Conservation (phyloP, 2,113 vertebrate genomes). For the Carlito syrichta region DNA sequence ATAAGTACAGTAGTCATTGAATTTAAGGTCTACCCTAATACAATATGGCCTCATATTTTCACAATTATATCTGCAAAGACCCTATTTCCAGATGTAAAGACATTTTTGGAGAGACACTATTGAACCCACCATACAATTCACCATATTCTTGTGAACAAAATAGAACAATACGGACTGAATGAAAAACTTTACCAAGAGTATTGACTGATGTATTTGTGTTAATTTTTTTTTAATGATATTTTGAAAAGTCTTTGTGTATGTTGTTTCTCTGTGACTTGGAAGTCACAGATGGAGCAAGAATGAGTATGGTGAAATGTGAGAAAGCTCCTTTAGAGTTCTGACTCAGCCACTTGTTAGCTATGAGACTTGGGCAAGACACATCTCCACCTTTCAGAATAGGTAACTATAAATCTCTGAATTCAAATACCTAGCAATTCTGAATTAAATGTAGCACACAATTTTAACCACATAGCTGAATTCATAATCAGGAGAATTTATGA, state of each 20-base stretch:
- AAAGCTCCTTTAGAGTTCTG: neutral
- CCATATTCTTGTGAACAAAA: neutral
- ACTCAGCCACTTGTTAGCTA: neutral
- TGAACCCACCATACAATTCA: neutral
- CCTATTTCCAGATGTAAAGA: neutral
- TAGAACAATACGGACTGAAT: neutral
- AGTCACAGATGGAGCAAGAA: neutral
- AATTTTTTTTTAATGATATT: neutral
- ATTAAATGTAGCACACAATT: neutral
- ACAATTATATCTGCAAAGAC: neutral
- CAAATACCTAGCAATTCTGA: neutral
- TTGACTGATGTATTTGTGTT: neutral
- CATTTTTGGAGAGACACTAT: neutral
- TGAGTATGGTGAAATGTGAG: neutral
- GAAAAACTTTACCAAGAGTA: neutral
- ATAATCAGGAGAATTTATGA: neutral
- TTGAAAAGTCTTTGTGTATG: neutral
- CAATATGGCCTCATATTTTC: neutral
- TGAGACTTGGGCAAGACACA: neutral
- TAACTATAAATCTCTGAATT: neutral
- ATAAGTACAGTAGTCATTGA: neutral
- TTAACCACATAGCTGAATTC: neutral
- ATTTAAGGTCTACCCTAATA: neutral
- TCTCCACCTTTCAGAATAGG: neutral
- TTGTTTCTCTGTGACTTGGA: neutral